These are phyloP conservation scores for Cryptus viduatorius DNA, from an alignment of 2,888 invertebrate species.

Conservation along the genomic window DNA sequence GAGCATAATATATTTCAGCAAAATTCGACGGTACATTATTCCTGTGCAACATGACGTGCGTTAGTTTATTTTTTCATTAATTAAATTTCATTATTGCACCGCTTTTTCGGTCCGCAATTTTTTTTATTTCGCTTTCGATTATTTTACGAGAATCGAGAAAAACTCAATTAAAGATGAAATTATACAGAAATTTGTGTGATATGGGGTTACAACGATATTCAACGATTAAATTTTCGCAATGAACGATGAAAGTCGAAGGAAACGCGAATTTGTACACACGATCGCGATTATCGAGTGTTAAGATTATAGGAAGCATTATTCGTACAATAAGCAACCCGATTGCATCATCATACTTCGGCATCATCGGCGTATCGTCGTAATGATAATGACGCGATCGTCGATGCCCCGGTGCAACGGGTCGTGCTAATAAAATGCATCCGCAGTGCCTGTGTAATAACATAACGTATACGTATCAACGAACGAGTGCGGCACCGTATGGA, in stretches of 20 bases:
- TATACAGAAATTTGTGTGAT: background rate
- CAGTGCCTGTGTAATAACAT: slow-evolving; percentile 12
- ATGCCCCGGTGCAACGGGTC: slow-evolving; percentile 45
- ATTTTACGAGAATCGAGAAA: background rate
- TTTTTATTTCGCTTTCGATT: too few relatives aligned
- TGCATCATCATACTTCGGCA: slow-evolving; percentile 48
- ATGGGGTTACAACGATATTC: background rate
- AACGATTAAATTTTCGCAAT: background rate
- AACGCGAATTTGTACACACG: background rate
- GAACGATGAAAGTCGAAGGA: slow-evolving; percentile 2
- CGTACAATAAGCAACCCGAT: slow-evolving; percentile 26
- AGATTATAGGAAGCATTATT: slow-evolving; percentile 57
- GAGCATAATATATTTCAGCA: too few relatives aligned
- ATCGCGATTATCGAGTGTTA: slow-evolving; percentile 15
- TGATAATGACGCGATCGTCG: slow-evolving; percentile 58
- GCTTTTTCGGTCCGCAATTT: too few relatives aligned
- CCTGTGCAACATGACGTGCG: too few relatives aligned
- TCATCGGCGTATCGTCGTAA: slow-evolving; percentile 48
- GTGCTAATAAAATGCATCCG: slow-evolving; percentile 32
- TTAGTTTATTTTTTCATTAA: too few relatives aligned
- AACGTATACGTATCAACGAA: slow-evolving; percentile 6
- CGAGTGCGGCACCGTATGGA: background rate
- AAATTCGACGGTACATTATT: too few relatives aligned
- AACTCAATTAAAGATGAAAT: background rate
- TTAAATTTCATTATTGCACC: too few relatives aligned